Evolutionary conservation across 2,113 vertebrate species (phyloP).

Genomic region (Cairina moschata): DNA sequence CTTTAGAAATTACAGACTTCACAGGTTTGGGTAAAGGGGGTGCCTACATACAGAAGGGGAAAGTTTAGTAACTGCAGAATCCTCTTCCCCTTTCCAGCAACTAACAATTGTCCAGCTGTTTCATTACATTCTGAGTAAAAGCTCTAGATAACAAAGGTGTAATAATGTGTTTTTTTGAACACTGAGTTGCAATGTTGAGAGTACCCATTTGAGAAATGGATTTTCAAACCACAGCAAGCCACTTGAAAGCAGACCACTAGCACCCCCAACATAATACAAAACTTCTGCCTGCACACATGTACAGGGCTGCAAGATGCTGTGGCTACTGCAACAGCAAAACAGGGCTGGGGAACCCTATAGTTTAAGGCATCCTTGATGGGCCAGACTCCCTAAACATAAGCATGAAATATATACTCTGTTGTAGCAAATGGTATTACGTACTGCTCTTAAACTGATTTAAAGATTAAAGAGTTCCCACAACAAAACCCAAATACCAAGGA

Average conservation of each 20-base stretch:
- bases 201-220: neutral
- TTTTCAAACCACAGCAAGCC: neutral
- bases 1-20: neutral
- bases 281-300: accelerated
- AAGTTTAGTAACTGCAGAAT: neutral
- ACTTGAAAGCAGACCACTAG: neutral
- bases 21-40: neutral
- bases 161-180: neutral
- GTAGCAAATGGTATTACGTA: neutral
- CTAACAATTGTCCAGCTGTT: neutral
- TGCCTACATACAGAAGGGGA: neutral
- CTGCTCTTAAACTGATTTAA: neutral
- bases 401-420: neutral
- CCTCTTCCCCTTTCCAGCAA: neutral
- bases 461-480: neutral
- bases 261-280: neutral
- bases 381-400: neutral
- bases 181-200: neutral
- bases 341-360: neutral
- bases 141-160: neutral
- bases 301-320: neutral
- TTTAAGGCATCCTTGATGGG: neutral
- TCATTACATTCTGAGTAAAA: neutral
- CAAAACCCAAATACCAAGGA: neutral
- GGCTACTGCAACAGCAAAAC: neutral